Evolutionary conservation across 2,797 vertebrate genomes (phyloP).

Genomic region (Sebastes vulpes): DNA sequence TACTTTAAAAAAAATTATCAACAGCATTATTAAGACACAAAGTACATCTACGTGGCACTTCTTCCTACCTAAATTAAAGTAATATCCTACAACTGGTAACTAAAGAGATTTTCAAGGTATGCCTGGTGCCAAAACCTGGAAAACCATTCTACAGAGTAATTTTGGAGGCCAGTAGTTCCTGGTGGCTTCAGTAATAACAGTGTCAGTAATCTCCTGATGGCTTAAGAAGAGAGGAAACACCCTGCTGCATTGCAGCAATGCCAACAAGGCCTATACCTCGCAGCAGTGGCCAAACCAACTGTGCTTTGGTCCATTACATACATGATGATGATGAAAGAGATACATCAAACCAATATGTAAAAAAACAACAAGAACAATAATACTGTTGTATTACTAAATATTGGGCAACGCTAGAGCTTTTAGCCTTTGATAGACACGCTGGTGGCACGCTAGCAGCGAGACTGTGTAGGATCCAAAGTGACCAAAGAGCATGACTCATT

Average conservation of each 20-base stretch:
- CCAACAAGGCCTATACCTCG: constrained; percentile 23
- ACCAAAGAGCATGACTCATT: constrained; percentile 67
- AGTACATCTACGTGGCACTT: not conserved
- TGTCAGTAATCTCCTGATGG: constrained; percentile 48
- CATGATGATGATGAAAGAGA: constrained; percentile 14
- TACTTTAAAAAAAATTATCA: not conserved
- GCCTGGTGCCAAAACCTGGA: constrained; percentile 25
- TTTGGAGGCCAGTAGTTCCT: constrained; percentile 25
- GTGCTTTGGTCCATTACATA: constrained; percentile 19
- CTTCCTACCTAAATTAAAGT: not conserved
- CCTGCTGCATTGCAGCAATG: constrained; percentile 41
- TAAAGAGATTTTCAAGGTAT: constrained; percentile 5
- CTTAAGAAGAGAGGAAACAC: constrained; percentile 65
- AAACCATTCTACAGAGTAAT: constrained; percentile 27
- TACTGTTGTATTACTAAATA: constrained; percentile 28
- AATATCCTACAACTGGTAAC: not conserved
- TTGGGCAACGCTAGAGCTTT: not conserved
- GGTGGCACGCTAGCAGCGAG: constrained; percentile 5
- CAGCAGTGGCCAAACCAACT: constrained; percentile 41
- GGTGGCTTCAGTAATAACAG: constrained; percentile 57
- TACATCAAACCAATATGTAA: constrained; percentile 10
- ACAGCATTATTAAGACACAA: not conserved
- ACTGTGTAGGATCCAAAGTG: constrained; percentile 17
- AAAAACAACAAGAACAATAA: constrained; percentile 24
- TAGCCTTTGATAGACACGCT: constrained; percentile 33